These are phyloP conservation scores for Acholoe squamosa DNA, from an alignment of 2,888 invertebrate species.

Conservation along the genomic window DNA sequence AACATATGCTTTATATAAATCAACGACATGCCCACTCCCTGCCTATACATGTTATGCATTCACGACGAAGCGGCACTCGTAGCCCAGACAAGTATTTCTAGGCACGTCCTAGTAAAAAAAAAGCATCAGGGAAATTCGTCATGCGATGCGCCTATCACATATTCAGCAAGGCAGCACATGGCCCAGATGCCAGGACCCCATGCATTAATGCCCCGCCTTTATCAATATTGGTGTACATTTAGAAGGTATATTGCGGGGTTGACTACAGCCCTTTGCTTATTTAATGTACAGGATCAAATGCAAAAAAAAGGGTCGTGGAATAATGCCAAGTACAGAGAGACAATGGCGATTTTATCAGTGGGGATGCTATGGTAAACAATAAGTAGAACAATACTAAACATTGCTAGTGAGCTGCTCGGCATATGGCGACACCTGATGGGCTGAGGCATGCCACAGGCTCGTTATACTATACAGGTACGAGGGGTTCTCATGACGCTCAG, in stretches of 20 bases:
- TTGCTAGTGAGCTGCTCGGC: background rate
- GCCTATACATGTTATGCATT: conserved; percentile 1
- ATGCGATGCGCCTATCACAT: conserved; percentile 22
- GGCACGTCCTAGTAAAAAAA: conserved; percentile 19
- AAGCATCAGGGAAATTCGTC: conserved; percentile 25
- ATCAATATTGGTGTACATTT: conserved; percentile 46
- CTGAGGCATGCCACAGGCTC: background rate
- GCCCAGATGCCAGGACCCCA: background rate
- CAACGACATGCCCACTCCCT: background rate
- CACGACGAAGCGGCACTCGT: background rate
- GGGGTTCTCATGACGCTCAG: background rate
- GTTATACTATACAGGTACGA: conserved; percentile 22
- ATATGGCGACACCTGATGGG: background rate
- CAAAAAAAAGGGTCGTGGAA: background rate
- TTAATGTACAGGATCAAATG: background rate
- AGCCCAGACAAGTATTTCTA: conserved; percentile 20
- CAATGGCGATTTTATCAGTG: background rate
- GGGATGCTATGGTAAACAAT: conserved; percentile 15
- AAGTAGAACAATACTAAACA: background rate
- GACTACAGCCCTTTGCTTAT: background rate
- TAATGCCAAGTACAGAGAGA: background rate
- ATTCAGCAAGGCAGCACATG: conserved; percentile 2
- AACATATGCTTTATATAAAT: conserved; percentile 29
- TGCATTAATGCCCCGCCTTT: conserved; percentile 33
- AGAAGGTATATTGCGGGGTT: background rate